phyloP scores from a whole-genome alignment of 2,797 vertebrate genomes.

The Pantherophis vulpinus region DNA sequence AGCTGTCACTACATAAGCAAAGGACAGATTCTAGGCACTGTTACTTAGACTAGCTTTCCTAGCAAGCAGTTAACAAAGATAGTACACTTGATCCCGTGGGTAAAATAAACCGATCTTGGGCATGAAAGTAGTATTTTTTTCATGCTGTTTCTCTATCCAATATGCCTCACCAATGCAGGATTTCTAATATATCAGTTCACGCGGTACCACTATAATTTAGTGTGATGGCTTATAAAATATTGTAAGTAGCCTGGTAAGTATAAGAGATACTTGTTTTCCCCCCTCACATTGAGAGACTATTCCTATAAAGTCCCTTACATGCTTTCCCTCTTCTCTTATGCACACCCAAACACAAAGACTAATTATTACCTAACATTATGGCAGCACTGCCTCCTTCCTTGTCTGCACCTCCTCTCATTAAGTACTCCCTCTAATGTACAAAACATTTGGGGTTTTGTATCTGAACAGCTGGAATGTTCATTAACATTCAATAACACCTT shows the following conservation, averaged over 20 bases:
- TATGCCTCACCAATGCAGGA: neutral
- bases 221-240: neutral
- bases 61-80: neutral
- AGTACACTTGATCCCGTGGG: too few relatives aligned
- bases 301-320: neutral
- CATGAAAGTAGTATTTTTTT: neutral
- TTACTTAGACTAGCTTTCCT: neutral
- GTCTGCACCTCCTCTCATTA: neutral
- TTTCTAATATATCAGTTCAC: neutral
- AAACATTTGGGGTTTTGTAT: neutral
- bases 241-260: neutral
- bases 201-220: neutral
- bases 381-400: neutral
- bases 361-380: neutral
- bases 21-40: neutral
- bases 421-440: neutral
- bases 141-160: neutral
- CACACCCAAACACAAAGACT: too few relatives aligned
- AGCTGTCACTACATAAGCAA: neutral
- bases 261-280: neutral
- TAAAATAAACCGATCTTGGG: neutral
- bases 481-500: neutral
- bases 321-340: neutral
- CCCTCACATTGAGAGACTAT: neutral
- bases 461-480: neutral